These are phyloP conservation scores for Microcebus tavaratra DNA, from an alignment of 2,113 vertebrate genomes.

Conservation along the genomic window DNA sequence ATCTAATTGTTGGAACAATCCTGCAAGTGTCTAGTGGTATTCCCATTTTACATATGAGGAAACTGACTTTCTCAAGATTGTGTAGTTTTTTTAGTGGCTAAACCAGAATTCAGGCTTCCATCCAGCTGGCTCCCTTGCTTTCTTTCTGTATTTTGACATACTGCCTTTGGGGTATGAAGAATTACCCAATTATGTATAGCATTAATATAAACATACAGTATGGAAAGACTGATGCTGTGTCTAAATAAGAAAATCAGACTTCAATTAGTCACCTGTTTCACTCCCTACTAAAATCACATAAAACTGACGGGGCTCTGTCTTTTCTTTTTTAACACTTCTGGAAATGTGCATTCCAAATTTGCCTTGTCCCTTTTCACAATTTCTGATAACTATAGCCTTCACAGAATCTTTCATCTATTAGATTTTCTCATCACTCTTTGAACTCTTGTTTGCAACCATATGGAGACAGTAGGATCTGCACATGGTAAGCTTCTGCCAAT, in stretches of 20 bases:
- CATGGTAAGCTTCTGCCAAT: background rate
- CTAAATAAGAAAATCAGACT: constrained; percentile 26
- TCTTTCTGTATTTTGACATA: constrained; percentile 27
- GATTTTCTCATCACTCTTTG: background rate
- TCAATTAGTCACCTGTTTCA: constrained; percentile 5
- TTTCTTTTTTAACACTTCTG: constrained; percentile 15
- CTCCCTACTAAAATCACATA: background rate
- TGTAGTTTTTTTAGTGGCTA: background rate
- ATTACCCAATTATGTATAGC: constrained; percentile 19
- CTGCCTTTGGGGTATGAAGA: background rate
- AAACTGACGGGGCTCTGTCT: background rate
- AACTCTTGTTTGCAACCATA: constrained; percentile 8
- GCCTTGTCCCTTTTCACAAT: constrained; percentile 20
- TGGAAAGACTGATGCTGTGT: background rate
- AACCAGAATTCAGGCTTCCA: constrained; percentile 17
- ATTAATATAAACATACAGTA: background rate
- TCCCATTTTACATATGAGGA: background rate
- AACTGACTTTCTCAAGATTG: constrained; percentile 27
- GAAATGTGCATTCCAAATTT: constrained; percentile 36
- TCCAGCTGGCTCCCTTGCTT: background rate
- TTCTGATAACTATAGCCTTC: background rate
- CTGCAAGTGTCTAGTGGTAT: background rate
- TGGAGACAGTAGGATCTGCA: background rate
- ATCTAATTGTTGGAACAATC: background rate
- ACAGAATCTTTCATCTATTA: constrained; percentile 29